phyloP scores from a whole-genome alignment of 2,113 vertebrate species.

The Leucopsar rothschildi region DNA sequence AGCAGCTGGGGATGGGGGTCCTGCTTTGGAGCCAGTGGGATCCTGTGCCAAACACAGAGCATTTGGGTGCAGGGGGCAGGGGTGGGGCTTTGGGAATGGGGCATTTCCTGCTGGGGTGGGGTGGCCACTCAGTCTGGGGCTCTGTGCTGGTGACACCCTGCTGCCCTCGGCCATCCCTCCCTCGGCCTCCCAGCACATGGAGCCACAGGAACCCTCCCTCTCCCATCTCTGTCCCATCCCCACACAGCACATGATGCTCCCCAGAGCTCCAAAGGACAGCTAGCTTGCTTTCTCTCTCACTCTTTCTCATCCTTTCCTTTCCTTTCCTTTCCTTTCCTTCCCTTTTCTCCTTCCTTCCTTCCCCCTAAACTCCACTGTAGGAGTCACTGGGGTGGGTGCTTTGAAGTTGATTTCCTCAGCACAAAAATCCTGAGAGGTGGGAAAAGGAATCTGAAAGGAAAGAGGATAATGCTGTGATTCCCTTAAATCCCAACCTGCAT shows the following conservation, averaged over 20 bases:
- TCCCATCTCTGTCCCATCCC: neutral
- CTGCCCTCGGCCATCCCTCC: neutral
- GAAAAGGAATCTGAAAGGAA: neutral
- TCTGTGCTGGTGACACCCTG: neutral
- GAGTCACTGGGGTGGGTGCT: too few species aligned
- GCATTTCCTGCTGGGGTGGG: neutral
- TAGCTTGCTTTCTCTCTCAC: neutral
- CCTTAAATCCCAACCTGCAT: neutral
- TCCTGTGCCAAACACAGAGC: neutral
- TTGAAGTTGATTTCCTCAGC: neutral
- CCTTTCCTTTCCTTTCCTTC: accelerated
- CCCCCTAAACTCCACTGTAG: accelerated
- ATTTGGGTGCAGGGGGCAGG: neutral
- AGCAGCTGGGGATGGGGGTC: neutral
- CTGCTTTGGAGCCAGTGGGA: neutral
- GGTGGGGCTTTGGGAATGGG: neutral
- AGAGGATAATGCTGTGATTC: neutral
- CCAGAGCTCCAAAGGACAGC: neutral
- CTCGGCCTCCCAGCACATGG: neutral
- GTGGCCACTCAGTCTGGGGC: neutral
- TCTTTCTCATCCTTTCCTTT: too few species aligned
- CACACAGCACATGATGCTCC: neutral
- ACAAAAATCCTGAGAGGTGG: neutral
- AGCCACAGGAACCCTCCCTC: neutral
- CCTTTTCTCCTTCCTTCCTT: too few species aligned